phyloP scores from a whole-genome alignment of 2,113 vertebrate genomes.

The Lontra canadensis region DNA sequence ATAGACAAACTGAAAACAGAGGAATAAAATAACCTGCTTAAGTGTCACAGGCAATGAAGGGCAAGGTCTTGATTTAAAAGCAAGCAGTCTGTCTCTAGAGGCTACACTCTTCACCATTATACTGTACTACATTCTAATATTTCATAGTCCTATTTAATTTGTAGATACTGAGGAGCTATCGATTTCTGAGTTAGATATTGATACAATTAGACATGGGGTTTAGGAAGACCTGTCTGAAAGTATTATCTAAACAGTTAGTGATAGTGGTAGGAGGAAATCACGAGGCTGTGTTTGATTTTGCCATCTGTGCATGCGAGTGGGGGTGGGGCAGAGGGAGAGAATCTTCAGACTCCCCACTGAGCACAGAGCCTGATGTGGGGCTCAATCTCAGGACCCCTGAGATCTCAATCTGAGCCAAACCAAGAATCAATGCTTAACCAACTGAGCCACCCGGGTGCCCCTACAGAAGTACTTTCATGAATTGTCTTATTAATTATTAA shows the following conservation, averaged over 20 bases:
- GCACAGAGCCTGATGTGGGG: background rate
- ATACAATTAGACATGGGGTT: background rate
- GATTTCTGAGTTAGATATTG: background rate
- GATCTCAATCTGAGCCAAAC: background rate
- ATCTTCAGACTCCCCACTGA: background rate
- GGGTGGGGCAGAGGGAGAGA: background rate
- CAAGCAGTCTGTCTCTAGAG: background rate
- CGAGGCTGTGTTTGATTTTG: background rate
- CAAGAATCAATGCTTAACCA: background rate
- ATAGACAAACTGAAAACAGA: background rate
- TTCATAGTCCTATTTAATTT: constrained; percentile 14
- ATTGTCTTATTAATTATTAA: constrained; percentile 48
- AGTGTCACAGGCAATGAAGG: background rate
- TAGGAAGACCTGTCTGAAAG: background rate
- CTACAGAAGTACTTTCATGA: background rate
- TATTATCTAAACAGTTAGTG: background rate
- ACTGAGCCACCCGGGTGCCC: background rate
- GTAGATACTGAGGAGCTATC: background rate
- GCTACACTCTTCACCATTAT: background rate
- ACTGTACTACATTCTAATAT: background rate
- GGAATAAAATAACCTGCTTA: background rate
- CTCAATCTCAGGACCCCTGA: background rate
- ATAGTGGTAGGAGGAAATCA: background rate
- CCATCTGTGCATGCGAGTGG: background rate
- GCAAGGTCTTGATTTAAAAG: background rate